Base-by-base conservation (phyloP, 2,797 vertebrate genomes). In the Lagocephalus sceleratus region DNA sequence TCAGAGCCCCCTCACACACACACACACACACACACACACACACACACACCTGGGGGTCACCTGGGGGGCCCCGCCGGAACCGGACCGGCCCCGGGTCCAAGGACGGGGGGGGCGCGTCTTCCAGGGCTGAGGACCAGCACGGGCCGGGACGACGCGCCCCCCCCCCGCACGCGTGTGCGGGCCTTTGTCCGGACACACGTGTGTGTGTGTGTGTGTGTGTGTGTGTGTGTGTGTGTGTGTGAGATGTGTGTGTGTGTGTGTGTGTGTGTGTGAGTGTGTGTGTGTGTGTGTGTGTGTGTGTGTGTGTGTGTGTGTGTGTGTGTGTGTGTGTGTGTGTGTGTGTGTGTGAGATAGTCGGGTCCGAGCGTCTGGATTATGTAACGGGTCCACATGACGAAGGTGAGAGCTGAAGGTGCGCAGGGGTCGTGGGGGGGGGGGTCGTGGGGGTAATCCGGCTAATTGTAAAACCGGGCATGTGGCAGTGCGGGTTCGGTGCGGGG, bases 111-210 rank as follows among this genome's bases (percentile, higher is more conserved):
- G 42, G 1, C 9, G 12, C 2, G 29, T 17, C 23, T 40, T 2
- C 68, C 72, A 69, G 51, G 76, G 69, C 47, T 52, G 54, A 78
- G 76, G 75, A 83, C 81, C 68, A 81, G 21, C 40, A 63, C 58
- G 56, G 70, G 61, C 68, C 76, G 64, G 64, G 48, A 80, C 73
- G 69, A 65, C 80, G 66, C 72, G 66, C 62, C 64, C 75, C 73
- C 84, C 77, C 67, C 74, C 62, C 75, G 51, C 69, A 74, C 84
- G 84, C 82, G 87, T 84, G 84, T 65, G 75, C 22, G 51, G 54
- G 68, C 74, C 76, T 67, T 58, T 22, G 51, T 47, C 57, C 41
- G 52, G 64, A 68, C 81, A 81, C 76, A 17, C n/a, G 71, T 81
- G 81, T 67, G 60, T n/a, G n/a, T n/a, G n/a, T n/a, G n/a, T n/a